Evolutionary conservation across 2,797 vertebrate species (phyloP), one percentile per base, ranked within the genome.

Genomic region (Myoxocephalus aenaeus): DNA sequence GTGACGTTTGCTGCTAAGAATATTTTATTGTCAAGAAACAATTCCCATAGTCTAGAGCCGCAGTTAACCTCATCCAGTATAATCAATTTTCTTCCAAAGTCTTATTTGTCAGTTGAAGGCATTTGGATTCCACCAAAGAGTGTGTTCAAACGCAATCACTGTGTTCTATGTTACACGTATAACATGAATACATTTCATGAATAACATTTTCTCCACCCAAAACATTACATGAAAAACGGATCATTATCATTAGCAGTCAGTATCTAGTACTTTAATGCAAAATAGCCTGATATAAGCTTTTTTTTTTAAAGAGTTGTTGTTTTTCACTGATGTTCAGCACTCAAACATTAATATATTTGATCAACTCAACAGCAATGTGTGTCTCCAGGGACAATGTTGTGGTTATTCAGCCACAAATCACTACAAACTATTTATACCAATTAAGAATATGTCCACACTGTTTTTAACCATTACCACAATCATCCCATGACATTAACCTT

Each of bases 71-170:
- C 25, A 38, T 54, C 11, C 15, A n/a, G 18, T 34, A 44, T 5
- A 54, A 27, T 27, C 3, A 18, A 14, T 36, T 50, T 44, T 40
- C 7, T 2, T 65, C n/a, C 36, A 34, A 62, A 20, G 48, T 70
- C 36, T 42, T 34, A 40, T 61, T 34, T 50, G 8, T 46, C 59
- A 67, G 42, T 12, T 59, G 65, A 8, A 74, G 29, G 14, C 44
- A 70, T 66, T 68, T 27, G 57, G 32, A 70, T 65, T 65, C 32
- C 10, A 32, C 61, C n/a, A 64, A 40, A n/a, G 20, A 29, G 7
- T 14, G 20, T 38, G 32, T 32, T 63, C 22, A 68, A 38, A 38
- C n/a, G 46, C 29, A 7, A 58, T 38, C 25, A 25, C 8, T 17
- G 32, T 27, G 3, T 48, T 25, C 0, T 1, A 5, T 48, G 42